A percentile compares a stretch with the other conserved stretches of the same genome.
These are phyloP conservation scores for Frankliniella intonsa DNA, from an alignment of 2,888 invertebrate genomes.

Conservation along the genomic window DNA sequence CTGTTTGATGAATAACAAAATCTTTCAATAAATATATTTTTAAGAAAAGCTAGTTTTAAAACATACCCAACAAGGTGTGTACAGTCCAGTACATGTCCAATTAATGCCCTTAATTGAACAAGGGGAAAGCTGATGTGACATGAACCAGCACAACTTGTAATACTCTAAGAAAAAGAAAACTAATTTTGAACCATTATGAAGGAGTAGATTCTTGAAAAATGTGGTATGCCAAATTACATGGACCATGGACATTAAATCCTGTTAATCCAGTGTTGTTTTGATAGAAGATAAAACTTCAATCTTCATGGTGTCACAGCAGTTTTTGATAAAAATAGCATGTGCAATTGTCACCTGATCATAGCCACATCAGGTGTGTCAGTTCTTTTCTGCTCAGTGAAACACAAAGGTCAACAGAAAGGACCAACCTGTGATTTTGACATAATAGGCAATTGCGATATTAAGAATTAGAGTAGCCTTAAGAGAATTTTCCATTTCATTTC, in stretches of 20 bases:
- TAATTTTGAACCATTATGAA: background rate
- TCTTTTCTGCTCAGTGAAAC: conserved; percentile 20
- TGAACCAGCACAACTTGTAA: background rate
- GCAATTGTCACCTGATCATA: background rate
- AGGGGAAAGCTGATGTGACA: background rate
- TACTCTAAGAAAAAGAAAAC: background rate
- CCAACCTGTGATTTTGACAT: conserved; percentile 22
- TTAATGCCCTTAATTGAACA: background rate
- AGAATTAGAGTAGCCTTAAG: background rate
- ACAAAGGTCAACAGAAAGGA: conserved; percentile 22
- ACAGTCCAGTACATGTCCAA: background rate
- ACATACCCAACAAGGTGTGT: background rate
- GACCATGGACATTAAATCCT: background rate
- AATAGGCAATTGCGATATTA: background rate
- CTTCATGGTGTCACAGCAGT: background rate
- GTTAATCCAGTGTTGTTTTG: background rate
- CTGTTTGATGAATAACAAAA: background rate
- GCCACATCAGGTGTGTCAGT: background rate
- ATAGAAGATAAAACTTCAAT: background rate
- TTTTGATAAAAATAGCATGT: background rate
- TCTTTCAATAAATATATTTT: conserved; percentile 9
- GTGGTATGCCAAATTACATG: background rate
- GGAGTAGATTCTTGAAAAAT: too few species aligned
- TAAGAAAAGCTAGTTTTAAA: conserved; percentile 3
- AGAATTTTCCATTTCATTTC: conserved; percentile 2